Percentiles rank a stretch among this genome's conserved stretches.
Evolutionary conservation across 2,113 vertebrate species (phyloP).

Genomic region (Mus spicilegus): DNA sequence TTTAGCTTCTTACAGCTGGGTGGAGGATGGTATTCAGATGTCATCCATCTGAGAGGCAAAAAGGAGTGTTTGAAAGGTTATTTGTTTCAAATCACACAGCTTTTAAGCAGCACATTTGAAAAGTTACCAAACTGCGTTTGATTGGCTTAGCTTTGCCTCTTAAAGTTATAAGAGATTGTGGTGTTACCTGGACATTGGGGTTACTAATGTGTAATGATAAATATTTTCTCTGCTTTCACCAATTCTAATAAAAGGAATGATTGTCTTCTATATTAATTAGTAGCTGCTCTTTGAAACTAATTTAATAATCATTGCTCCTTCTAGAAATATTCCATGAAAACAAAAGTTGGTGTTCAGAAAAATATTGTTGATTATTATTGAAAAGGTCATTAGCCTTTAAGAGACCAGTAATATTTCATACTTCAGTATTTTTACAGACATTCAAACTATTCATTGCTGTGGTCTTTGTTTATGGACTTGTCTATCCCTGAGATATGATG

Average conservation of each 20-base stretch:
- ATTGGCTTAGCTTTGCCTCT: constrained; percentile 30
- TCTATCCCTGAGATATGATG: not conserved
- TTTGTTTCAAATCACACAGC: not conserved
- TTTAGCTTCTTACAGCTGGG: not conserved
- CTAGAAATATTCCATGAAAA: constrained; percentile 54
- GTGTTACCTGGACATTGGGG: not conserved
- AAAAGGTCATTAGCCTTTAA: constrained; percentile 29
- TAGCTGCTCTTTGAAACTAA: constrained; percentile 27
- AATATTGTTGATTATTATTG: constrained; percentile 4
- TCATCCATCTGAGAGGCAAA: not conserved
- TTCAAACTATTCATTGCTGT: constrained; percentile 41
- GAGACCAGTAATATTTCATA: not conserved
- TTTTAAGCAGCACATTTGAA: constrained; percentile 14
- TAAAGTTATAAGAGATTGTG: not conserved
- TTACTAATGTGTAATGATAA: not conserved
- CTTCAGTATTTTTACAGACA: not conserved
- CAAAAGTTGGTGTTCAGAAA: constrained; percentile 19
- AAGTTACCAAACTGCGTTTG: not conserved
- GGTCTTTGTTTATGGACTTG: constrained; percentile 16
- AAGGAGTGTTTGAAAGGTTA: constrained; percentile 6
- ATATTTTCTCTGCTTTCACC: constrained; percentile 22
- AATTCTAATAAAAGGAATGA: constrained; percentile 3
- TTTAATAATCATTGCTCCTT: constrained; percentile 41
- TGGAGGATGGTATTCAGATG: not conserved
- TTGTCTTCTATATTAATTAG: not conserved